A percentile compares a stretch with the other conserved stretches of the same genome.
Evolutionary conservation across 2,113 vertebrate genomes (phyloP).

Genomic region (Callipepla squamata): DNA sequence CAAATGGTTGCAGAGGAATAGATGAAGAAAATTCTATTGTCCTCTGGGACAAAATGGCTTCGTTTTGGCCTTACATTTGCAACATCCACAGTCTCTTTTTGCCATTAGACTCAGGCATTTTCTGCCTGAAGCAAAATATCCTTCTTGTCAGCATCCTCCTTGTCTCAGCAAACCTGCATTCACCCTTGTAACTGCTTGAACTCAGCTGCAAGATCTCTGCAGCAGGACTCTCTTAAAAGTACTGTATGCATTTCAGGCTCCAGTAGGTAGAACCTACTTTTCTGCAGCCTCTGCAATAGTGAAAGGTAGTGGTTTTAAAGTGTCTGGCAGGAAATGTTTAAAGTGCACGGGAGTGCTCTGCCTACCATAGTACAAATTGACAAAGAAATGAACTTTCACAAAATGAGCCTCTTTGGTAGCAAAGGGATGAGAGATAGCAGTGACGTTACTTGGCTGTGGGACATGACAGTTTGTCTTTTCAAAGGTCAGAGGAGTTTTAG

Average conservation of each 20-base stretch:
- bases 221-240: not conserved
- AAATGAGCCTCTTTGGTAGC: slow-evolving; percentile 6
- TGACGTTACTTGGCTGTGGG: not conserved
- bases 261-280: not conserved
- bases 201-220: not conserved
- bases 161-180: not conserved
- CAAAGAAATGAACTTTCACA: not conserved
- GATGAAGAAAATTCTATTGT: not conserved
- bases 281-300: not conserved
- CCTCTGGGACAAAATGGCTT: not conserved
- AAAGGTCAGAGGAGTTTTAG: not conserved
- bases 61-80: not conserved
- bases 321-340: not conserved
- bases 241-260: not conserved
- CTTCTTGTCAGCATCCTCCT: not conserved
- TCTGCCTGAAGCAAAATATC: not conserved
- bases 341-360: slow-evolving; percentile 12
- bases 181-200: not conserved
- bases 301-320: slow-evolving; percentile 6
- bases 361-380: not conserved
- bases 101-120: not conserved
- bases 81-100: not conserved
- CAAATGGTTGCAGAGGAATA: not conserved
- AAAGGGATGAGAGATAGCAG: slow-evolving; percentile 29
- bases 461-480: not conserved